These are phyloP conservation scores for Anguilla pacifica DNA, from an alignment of 2,797 vertebrate species.

Conservation along the genomic window DNA sequence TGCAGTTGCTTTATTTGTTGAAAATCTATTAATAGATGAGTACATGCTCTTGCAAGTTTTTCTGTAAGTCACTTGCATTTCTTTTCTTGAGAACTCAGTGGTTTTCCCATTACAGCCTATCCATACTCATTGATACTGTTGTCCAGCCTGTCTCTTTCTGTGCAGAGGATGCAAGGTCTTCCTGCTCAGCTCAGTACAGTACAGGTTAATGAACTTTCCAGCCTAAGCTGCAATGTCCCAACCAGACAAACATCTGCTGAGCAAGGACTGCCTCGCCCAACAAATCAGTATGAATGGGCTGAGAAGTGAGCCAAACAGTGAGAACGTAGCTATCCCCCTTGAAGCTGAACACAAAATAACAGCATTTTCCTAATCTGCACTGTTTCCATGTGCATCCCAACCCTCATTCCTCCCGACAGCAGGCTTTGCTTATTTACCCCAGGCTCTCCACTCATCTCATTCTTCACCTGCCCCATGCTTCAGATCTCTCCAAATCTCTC, in stretches of 20 bases:
- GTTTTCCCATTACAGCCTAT: neutral
- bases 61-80: neutral
- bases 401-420: neutral
- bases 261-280: neutral
- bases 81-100: neutral
- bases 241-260: constrained; percentile 9
- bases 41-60: neutral
- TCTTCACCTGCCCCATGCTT: neutral
- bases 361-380: neutral
- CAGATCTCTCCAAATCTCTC: neutral
- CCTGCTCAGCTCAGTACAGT: neutral
- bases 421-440: neutral
- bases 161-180: neutral
- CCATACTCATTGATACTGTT: neutral
- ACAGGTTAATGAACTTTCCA: neutral
- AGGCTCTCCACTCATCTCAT: neutral
- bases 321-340: neutral
- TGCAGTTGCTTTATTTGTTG: neutral
- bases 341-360: neutral
- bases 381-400: neutral
- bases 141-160: constrained; percentile 5
- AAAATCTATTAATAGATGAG: neutral
- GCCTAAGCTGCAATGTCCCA: neutral
- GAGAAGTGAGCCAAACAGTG: neutral
- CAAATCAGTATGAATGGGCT: neutral